These are phyloP conservation scores for Euplagia quadripunctaria DNA, from an alignment of 2,888 invertebrate species.

Conservation along the genomic window DNA sequence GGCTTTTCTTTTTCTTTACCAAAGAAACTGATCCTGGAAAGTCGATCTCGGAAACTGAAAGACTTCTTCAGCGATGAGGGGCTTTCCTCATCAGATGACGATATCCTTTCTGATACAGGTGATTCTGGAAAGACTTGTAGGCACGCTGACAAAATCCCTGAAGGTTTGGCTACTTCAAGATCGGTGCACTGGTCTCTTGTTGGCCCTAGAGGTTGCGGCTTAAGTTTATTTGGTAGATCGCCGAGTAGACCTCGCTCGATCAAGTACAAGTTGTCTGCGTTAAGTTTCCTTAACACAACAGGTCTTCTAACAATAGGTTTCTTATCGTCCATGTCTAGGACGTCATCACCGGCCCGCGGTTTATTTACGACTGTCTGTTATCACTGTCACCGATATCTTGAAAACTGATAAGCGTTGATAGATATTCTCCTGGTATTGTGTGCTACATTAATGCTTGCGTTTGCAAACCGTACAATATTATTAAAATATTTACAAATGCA, in stretches of 20 bases:
- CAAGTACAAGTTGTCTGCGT: conserved; percentile 74
- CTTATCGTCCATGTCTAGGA: conserved; percentile 76
- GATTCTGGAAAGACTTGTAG: conserved; percentile 72
- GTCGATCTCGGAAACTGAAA: conserved; percentile 80
- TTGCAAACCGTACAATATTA: conserved; percentile 37
- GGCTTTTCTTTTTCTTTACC: conserved; percentile 71
- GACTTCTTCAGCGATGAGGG: conserved; percentile 76
- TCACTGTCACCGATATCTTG: conserved; percentile 65
- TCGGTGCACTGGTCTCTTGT: conserved; percentile 71
- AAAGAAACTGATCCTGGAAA: conserved; percentile 76
- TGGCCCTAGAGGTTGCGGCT: conserved; percentile 69
- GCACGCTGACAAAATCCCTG: conserved; percentile 75
- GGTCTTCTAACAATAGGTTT: conserved; percentile 68
- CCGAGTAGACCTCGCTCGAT: conserved; percentile 80
- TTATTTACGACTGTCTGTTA: conserved; percentile 72
- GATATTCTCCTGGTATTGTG: conserved; percentile 54
- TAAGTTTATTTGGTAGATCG: conserved; percentile 77
- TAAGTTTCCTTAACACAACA: conserved; percentile 77
- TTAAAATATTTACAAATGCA: conserved; percentile 10
- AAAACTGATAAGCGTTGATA: conserved; percentile 75
- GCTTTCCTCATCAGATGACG: conserved; percentile 68
- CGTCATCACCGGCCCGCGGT: conserved; percentile 74
- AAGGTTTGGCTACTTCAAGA: conserved; percentile 81
- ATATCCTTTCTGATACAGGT: conserved; percentile 60
- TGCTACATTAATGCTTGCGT: conserved; percentile 31